These are phyloP conservation scores for Papilio polyxenes DNA, from an alignment of 1,140 invertebrate genomes.

Conservation along the genomic window DNA sequence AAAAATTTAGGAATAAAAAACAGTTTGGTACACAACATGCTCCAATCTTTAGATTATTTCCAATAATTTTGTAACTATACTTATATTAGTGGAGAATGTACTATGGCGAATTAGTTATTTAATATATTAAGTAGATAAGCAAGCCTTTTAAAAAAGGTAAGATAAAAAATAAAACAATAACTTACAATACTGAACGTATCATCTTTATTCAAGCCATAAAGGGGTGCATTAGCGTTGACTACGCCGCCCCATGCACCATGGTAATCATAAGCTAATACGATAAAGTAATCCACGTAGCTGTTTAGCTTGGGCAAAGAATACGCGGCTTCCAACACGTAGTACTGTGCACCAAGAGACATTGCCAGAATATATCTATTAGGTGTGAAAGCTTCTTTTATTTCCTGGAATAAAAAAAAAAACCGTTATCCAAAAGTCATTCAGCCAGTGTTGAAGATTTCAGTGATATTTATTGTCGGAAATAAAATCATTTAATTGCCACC, in stretches of 20 bases:
- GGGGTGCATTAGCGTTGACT: conserved; percentile 33
- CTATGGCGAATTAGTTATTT: too few species aligned
- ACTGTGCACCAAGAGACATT: neutral
- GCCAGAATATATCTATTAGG: conserved; percentile 9
- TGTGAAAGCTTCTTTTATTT: conserved; percentile 33
- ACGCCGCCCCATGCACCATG: conserved; percentile 28
- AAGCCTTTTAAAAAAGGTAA: too few species aligned
- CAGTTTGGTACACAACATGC: too few species aligned
- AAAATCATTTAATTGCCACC: too few species aligned
- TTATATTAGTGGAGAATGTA: too few species aligned
- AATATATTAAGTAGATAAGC: too few species aligned
- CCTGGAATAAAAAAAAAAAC: conserved; percentile 10
- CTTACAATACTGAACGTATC: conserved; percentile 16
- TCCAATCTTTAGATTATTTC: too few species aligned
- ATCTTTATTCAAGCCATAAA: conserved; percentile 13
- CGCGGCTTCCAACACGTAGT: conserved; percentile 16
- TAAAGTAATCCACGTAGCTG: conserved; percentile 30
- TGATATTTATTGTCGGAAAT: too few species aligned
- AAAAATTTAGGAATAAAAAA: too few species aligned
- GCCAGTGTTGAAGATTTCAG: too few species aligned
- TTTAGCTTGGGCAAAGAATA: conserved; percentile 37
- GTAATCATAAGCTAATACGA: conserved; percentile 30
- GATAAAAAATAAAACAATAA: neutral
- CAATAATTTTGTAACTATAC: too few species aligned
- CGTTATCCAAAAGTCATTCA: too few species aligned